Base-by-base conservation (phyloP, 2,113 vertebrate genomes). In the Mirounga angustirostris region DNA sequence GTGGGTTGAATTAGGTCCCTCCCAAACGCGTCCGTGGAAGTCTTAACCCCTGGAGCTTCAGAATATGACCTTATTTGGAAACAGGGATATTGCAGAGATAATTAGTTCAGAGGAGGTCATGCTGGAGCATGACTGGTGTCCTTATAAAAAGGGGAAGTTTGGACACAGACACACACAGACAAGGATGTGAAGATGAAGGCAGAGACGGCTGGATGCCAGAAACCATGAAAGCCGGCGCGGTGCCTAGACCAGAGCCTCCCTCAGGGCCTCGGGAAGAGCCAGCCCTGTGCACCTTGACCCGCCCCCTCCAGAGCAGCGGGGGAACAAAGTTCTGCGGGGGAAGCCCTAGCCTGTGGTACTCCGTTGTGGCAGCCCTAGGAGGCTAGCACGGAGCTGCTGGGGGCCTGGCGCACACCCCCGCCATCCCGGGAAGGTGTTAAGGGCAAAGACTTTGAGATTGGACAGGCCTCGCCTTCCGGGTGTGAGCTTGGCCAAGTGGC, bases 1-100 rank as follows among this genome's bases (percentile, higher is more conserved):
- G 2, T 15, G 22, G 11, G 7, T 63, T 67, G 28, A 80, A 33
- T 46, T 79, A 4, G 46, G 26, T 26, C 10, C 59, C 7, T 61
- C 18, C 22, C 7, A 50, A 50, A 61, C 24, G 7, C 30, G 5
- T 5, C 4, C 5, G 11, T n/a, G 40, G 10, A 82, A 21, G 58
- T 50, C 16, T 9, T 92, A 78, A 90, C 9, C 85, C 40, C 52
- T 5, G 7, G 9, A 14, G 61, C 43, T 46, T 81, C 71, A 56
- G 50, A 40, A 30, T n/a, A 15, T 87, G 40, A 24, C 61, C 40
- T 93, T 56, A 76, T 83, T 96, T 94, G 79, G 91, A 84, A 83
- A 46, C 5, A 33, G 33, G 33, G 30, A 33, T 50, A 40, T 58
- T 52, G 22, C 19, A 46, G 65, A 89, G 86, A 46, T n/a, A 26